Conservation (phyloP, 2,113 vertebrate species). For the Tympanuchus pallidicinctus region DNA sequence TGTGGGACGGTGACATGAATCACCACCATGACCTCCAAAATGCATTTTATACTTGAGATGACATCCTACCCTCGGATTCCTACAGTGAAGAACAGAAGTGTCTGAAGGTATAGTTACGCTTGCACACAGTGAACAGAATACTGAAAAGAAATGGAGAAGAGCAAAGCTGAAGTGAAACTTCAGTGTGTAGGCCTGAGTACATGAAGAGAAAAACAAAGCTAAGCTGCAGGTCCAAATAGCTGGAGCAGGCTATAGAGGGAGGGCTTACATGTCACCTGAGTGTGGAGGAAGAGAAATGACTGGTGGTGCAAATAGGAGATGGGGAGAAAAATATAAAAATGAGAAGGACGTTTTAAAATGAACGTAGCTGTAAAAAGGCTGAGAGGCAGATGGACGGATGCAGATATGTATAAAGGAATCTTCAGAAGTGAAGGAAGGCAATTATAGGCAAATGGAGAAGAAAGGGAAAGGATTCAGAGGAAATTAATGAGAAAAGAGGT, state of each 20-base stretch:
- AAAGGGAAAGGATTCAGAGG: constrained; percentile 1
- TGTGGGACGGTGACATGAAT: neutral
- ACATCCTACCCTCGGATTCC: neutral
- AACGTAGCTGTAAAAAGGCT: neutral
- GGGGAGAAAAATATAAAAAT: neutral
- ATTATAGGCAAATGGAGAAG: neutral
- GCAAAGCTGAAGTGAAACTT: neutral
- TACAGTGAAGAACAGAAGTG: neutral
- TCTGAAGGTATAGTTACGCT: neutral
- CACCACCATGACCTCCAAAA: neutral
- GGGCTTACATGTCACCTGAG: neutral
- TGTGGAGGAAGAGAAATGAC: neutral
- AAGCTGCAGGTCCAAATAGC: neutral
- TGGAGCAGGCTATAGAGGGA: neutral
- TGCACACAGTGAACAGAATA: neutral
- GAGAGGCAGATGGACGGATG: neutral
- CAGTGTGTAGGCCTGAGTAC: neutral
- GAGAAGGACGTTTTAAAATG: neutral
- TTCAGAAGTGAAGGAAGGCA: neutral
- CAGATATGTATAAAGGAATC: neutral
- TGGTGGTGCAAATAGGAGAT: neutral
- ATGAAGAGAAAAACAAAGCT: neutral
- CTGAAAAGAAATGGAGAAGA: neutral
- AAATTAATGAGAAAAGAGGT: neutral
- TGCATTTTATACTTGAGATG: neutral